Evolutionary conservation across 30 jellyfish, hydroid and myxozoan genomes (phyloP), one percentile per base, ranked within the genome.

Genomic region (Hydractinia symbiolongicarpus): DNA sequence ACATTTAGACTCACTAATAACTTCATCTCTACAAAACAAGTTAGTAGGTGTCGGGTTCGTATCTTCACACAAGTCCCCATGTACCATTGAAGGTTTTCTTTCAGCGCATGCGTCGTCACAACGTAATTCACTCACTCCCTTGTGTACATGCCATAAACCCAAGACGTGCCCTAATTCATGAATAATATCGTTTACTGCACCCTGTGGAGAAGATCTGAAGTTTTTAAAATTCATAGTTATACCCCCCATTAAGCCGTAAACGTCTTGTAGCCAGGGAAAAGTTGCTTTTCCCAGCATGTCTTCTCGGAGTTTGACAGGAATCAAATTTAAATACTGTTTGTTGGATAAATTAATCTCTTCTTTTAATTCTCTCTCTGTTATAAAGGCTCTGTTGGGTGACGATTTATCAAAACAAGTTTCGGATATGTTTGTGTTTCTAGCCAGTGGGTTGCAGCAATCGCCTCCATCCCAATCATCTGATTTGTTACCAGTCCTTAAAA

Each of bases 71-170:
- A 90, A 84, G 61, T 90, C 97, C 1, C 97, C 97, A 3, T 79
- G 88, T 54, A 83, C 92, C 95, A 90, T 73, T n/a, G 97, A 90
- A 7, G 97, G 89, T 57, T 74, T 89, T 57, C 87, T 81, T 64
- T 90, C 97, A 58, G 81, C 77, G 71, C 97, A 90, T 40, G 82
- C 83, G 61, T 90, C 93, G 61, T 61, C 84, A 67, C 97, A 90
- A n/a, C 19, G 10, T 17, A 21, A 15, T 54, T 80, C 87, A 13
- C 78, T 60, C 51, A 82, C 83, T 11, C 95, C 95, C 40, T 77
- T 84, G 54, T 79, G 93, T 4, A 90, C 97, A 73, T 90, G 97
- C 93, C 88, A 84, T n/a, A 90, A 82, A 69, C 97, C 97, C 9
- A 90, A 79, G 64, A 17, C 81, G 62, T 90, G 97, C 54, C 97